Evolutionary conservation across 2,797 vertebrate species (phyloP).

Genomic region (Echeneis naucrates): DNA sequence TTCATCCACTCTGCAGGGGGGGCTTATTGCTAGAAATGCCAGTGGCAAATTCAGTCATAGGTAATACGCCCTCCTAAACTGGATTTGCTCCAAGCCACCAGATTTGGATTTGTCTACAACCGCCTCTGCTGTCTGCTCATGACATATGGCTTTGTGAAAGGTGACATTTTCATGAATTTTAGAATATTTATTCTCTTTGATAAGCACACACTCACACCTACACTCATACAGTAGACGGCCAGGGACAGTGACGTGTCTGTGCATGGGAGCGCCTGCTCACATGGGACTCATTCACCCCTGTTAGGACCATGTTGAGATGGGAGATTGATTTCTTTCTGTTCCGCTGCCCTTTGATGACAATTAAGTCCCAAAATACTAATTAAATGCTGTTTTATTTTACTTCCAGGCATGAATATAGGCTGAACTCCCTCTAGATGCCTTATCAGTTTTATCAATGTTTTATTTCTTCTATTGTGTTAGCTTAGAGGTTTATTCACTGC

Average conservation of each 20-base stretch:
- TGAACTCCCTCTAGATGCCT: neutral
- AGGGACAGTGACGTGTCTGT: constrained; percentile 32
- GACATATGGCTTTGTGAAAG: constrained; percentile 72
- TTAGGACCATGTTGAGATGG: constrained; percentile 59
- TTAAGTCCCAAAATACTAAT: constrained; percentile 51
- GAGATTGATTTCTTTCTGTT: constrained; percentile 67
- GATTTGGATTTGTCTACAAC: constrained; percentile 67
- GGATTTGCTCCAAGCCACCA: constrained; percentile 51
- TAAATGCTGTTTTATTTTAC: constrained; percentile 42
- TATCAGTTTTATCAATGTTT: neutral
- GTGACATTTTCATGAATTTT: constrained; percentile 62
- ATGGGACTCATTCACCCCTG: constrained; percentile 46
- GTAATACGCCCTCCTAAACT: constrained; percentile 66
- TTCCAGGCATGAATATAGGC: constrained; percentile 22
- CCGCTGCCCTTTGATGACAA: constrained; percentile 44
- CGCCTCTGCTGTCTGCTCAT: constrained; percentile 65
- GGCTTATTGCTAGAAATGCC: constrained; percentile 64
- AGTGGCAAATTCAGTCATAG: constrained; percentile 64
- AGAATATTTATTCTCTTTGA: constrained; percentile 34
- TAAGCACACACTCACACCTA: constrained; percentile 21
- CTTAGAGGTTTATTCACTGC: constrained; percentile 11
- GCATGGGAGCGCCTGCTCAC: constrained; percentile 39
- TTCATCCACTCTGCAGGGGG: constrained; percentile 58
- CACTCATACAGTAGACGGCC: constrained; percentile 22
- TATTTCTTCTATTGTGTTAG: no score